phyloP scores from a whole-genome alignment of 2,888 invertebrate genomes.

The Epinotia nisella region DNA sequence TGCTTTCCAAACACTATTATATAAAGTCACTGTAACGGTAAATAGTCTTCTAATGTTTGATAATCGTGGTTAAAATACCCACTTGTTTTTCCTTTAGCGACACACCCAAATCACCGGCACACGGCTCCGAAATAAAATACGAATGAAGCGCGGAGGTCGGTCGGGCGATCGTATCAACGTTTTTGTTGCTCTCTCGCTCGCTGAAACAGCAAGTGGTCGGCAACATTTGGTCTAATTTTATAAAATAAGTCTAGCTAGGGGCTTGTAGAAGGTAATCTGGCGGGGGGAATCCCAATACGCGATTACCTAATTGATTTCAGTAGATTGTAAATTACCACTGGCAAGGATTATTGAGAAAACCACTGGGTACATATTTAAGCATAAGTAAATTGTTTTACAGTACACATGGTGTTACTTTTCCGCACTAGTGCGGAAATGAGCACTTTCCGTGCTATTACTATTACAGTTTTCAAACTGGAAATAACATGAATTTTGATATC shows the following conservation, averaged over 20 bases:
- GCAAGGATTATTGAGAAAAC: no score
- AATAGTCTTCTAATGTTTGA: conserved; percentile 3
- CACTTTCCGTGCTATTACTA: no score
- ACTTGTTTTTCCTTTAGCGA: conserved; percentile 67
- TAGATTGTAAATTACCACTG: no score
- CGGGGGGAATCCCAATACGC: neutral
- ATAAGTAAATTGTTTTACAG: no score
- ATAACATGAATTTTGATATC: no score
- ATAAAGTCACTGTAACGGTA: conserved; percentile 21
- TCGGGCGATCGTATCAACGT: conserved; percentile 62
- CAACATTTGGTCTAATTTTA: conserved; percentile 57
- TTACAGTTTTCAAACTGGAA: no score
- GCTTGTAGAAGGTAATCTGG: neutral
- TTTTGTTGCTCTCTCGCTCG: conserved; percentile 77
- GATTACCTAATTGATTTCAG: neutral
- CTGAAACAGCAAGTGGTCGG: conserved; percentile 51
- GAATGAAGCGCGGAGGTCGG: conserved; percentile 67
- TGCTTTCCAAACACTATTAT: conserved; percentile 13
- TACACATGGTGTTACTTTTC: no score
- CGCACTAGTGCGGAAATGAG: no score
- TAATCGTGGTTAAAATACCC: conserved; percentile 56
- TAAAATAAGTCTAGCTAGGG: conserved; percentile 4
- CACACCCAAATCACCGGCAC: conserved; percentile 74
- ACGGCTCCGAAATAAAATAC: conserved; percentile 75
- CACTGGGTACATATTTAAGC: no score